These are phyloP conservation scores for Syngnathus floridae DNA, from an alignment of 2,113 vertebrate genomes.

Conservation along the genomic window DNA sequence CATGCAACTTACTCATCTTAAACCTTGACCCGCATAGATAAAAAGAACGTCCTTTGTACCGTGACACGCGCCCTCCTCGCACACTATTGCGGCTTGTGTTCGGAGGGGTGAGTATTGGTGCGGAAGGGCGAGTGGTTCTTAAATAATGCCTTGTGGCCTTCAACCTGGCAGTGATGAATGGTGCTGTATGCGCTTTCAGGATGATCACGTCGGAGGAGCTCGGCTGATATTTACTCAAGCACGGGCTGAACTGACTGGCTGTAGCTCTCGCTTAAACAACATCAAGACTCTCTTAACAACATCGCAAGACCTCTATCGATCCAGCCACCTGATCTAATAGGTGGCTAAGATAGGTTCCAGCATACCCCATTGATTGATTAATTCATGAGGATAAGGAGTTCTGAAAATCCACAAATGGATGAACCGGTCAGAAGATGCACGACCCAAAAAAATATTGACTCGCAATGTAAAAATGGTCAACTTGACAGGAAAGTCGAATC, in stretches of 20 bases:
- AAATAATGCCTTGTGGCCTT: slow-evolving; percentile 48
- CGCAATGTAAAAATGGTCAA: no score
- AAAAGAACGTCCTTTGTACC: slow-evolving; percentile 1
- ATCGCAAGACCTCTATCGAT: background rate
- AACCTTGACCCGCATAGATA: slow-evolving; percentile 1
- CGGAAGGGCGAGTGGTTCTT: slow-evolving; percentile 25
- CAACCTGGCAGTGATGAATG: slow-evolving; percentile 62
- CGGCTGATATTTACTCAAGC: slow-evolving; percentile 26
- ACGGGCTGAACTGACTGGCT: background rate
- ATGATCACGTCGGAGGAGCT: slow-evolving; percentile 35
- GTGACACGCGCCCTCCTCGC: slow-evolving; percentile 1
- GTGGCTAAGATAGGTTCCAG: no score
- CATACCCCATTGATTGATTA: no score
- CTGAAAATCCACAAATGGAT: no score
- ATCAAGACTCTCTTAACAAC: no score
- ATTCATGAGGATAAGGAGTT: no score
- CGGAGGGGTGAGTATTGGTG: slow-evolving; percentile 24
- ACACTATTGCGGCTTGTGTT: slow-evolving; percentile 2
- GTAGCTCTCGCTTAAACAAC: background rate
- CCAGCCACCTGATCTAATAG: no score
- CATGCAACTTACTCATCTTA: background rate
- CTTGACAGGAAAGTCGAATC: no score
- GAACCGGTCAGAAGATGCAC: no score
- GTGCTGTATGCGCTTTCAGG: slow-evolving; percentile 27
- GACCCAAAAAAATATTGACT: no score